Percentiles rank a stretch among this genome's conserved stretches.
phyloP scores from a whole-genome alignment of 2,888 invertebrate genomes.

The Melolontha melolontha region DNA sequence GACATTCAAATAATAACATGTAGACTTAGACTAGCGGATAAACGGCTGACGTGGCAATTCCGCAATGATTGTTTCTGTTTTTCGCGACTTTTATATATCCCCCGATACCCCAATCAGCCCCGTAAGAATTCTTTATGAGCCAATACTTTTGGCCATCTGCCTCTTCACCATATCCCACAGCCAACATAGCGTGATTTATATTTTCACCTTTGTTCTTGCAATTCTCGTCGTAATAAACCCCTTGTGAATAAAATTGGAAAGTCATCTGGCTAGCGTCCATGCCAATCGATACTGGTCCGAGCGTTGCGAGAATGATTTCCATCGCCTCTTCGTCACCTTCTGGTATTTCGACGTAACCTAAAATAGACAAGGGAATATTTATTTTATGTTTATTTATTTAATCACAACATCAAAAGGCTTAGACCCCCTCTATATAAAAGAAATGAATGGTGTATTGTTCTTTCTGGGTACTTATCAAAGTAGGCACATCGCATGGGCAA shows the following conservation, averaged over 20 bases:
- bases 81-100: slow-evolving; percentile 56
- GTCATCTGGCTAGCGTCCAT: slow-evolving; percentile 88
- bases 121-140: slow-evolving; percentile 79
- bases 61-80: slow-evolving; percentile 78
- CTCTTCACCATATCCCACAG: slow-evolving; percentile 81
- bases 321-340: slow-evolving; percentile 80
- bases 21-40: slow-evolving; percentile 81
- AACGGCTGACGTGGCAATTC: slow-evolving; percentile 82
- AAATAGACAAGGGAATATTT: slow-evolving; percentile 55
- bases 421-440: too few species aligned
- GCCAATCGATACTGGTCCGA: slow-evolving; percentile 89
- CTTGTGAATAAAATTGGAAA: slow-evolving; percentile 87
- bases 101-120: slow-evolving; percentile 59
- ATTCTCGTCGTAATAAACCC: slow-evolving; percentile 83
- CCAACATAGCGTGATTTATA: slow-evolving; percentile 87
- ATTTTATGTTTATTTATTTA: too few species aligned
- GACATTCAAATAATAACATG: too few species aligned
- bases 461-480: too few species aligned
- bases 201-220: slow-evolving; percentile 72
- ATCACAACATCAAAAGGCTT: too few species aligned
- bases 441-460: too few species aligned
- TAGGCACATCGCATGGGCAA: too few species aligned
- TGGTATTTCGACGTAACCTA: slow-evolving; percentile 81
- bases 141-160: slow-evolving; percentile 72
- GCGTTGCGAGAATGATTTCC: slow-evolving; percentile 82